These are phyloP conservation scores for Brachyhypopomus gauderio DNA, from an alignment of 2,113 vertebrate species.

Conservation along the genomic window DNA sequence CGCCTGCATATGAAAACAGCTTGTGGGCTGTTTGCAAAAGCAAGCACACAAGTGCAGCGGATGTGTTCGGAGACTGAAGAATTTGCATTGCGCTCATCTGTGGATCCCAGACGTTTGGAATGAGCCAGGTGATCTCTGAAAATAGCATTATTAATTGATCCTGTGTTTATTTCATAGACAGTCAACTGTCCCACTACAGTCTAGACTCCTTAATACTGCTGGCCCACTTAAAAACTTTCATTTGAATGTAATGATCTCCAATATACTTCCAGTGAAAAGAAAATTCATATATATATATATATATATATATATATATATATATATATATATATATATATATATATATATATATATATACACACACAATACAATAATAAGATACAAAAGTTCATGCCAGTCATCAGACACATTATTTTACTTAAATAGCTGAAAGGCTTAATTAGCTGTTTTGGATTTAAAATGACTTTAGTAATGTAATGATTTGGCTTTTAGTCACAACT, in stretches of 20 bases:
- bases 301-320: no score
- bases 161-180: conserved; percentile 11
- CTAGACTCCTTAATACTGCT: conserved; percentile 12
- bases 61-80: background rate
- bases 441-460: background rate
- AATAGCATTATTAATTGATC: conserved; percentile 32
- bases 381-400: no score
- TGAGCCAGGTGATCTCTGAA: conserved; percentile 18
- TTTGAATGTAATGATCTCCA: background rate
- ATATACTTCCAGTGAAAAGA: no score
- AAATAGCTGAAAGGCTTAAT: background rate
- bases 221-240: conserved; percentile 28
- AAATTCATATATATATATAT: background rate
- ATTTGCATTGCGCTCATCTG: conserved; percentile 1
- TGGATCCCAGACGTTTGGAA: conserved; percentile 2
- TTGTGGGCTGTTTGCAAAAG: conserved; percentile 1
- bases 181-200: conserved; percentile 13
- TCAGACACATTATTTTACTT: background rate
- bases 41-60: background rate
- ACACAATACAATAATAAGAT: no score
- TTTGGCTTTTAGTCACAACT: background rate
- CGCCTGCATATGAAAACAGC: conserved; percentile 17
- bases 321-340: background rate
- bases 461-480: background rate
- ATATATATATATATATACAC: no score